Evolutionary conservation across 2,888 invertebrate genomes (phyloP).

Genomic region (Caenorhabditis plicata): DNA sequence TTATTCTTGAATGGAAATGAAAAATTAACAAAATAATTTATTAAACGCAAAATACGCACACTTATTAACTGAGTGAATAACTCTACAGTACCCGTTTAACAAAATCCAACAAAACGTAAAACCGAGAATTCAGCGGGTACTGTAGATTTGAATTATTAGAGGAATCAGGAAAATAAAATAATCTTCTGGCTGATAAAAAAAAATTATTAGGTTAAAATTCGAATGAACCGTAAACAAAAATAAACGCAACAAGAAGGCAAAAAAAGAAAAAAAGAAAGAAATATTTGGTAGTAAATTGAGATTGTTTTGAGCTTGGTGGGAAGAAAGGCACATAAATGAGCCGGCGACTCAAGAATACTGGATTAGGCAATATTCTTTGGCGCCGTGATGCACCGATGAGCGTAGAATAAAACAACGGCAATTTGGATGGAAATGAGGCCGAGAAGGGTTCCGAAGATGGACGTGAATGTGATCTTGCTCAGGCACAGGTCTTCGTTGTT

Average conservation of each 20-base stretch:
- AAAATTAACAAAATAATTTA: neutral
- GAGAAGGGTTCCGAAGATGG: constrained; percentile 56
- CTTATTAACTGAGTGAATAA: too few relatives aligned
- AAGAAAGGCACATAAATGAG: constrained; percentile 3
- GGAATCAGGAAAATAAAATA: neutral
- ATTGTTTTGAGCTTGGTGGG: constrained; percentile 9
- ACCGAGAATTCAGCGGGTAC: constrained; percentile 18
- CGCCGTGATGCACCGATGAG: constrained; percentile 30
- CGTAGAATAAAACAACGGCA: constrained; percentile 52
- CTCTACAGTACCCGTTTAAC: constrained; percentile 26
- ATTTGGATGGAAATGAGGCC: constrained; percentile 56
- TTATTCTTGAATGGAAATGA: too few relatives aligned
- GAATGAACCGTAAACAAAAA: too few relatives aligned
- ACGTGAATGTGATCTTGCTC: constrained; percentile 48
- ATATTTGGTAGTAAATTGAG: too few relatives aligned
- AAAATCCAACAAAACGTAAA: constrained; percentile 2
- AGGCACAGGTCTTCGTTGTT: constrained; percentile 44
- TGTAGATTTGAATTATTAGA: constrained; percentile 7
- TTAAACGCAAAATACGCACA: too few relatives aligned
- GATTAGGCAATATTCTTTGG: constrained; percentile 11
- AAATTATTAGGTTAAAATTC: too few relatives aligned
- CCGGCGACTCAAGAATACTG: neutral
- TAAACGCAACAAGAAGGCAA: too few relatives aligned
- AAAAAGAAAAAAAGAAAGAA: too few relatives aligned
- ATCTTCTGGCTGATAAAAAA: too few relatives aligned